Evolutionary conservation across 92 coral and sea anemone species (phyloP).

Genomic region (Heteractis magnifica): DNA sequence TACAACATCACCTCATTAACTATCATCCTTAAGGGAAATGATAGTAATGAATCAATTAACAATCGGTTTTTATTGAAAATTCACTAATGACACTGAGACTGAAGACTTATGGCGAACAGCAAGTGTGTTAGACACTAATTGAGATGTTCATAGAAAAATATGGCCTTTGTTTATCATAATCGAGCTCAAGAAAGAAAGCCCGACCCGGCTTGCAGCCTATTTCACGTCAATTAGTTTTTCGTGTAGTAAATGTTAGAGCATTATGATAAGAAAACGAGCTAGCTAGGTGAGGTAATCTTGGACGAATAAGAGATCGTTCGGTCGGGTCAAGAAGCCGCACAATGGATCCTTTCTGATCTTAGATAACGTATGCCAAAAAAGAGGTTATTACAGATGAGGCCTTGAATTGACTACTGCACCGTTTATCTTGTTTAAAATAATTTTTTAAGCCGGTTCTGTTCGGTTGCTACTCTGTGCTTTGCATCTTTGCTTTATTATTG

Average conservation of each 20-base stretch:
- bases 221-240: neutral
- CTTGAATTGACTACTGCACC: too few species aligned
- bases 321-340: neutral
- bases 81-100: neutral
- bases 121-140: neutral
- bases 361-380: too few species aligned
- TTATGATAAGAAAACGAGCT: neutral
- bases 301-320: neutral
- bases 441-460: too few species aligned
- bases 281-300: neutral
- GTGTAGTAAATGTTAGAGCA: neutral
- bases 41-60: neutral
- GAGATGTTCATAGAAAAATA: neutral
- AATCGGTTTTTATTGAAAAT: neutral
- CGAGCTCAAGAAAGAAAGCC: neutral
- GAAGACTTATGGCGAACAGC: neutral
- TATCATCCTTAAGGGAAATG: neutral
- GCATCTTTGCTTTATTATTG: too few species aligned
- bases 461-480: too few species aligned
- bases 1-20: neutral
- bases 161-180: neutral
- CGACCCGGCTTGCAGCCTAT: neutral
- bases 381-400: too few species aligned
- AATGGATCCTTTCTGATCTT: too few species aligned
- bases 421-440: too few species aligned